Percentiles rank a stretch among this genome's conserved stretches.
phyloP scores from a whole-genome alignment of 2,113 vertebrate genomes.

The Halichoeres trimaculatus region DNA sequence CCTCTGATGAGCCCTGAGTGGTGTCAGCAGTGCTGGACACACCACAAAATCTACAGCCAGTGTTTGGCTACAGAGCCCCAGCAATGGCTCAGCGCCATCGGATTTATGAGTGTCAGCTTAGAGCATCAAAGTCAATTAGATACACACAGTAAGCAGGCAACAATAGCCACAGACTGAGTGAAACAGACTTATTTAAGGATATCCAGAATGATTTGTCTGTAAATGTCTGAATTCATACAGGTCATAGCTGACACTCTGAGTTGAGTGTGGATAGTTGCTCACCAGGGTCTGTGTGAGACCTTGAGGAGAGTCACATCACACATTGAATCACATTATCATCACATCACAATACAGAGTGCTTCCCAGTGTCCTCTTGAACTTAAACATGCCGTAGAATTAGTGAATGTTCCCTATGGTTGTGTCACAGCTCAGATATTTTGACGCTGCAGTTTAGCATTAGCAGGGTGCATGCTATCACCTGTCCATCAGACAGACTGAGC shows the following conservation, averaged over 20 bases:
- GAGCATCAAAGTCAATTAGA: constrained; percentile 11
- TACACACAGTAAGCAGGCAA: not conserved
- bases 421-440: too few species aligned
- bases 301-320: too few species aligned
- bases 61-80: not conserved
- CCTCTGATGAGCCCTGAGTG: constrained; percentile 14
- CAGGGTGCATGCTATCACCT: too few species aligned
- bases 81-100: not conserved
- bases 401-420: too few species aligned
- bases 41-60: constrained; percentile 1
- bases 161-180: not conserved
- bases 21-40: constrained; percentile 15
- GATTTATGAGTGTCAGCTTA: constrained; percentile 27
- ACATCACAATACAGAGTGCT: too few species aligned
- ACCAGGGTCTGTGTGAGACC: not conserved
- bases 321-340: too few species aligned
- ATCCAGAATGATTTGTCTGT: not conserved
- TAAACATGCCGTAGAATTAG: too few species aligned
- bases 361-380: too few species aligned
- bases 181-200: not conserved
- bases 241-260: not conserved
- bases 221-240: not conserved
- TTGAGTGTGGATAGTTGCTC: too few species aligned
- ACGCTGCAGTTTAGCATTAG: too few species aligned
- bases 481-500: too few species aligned